Conservation (phyloP, 2,888 invertebrate species). For the Metallyticus violacea region DNA sequence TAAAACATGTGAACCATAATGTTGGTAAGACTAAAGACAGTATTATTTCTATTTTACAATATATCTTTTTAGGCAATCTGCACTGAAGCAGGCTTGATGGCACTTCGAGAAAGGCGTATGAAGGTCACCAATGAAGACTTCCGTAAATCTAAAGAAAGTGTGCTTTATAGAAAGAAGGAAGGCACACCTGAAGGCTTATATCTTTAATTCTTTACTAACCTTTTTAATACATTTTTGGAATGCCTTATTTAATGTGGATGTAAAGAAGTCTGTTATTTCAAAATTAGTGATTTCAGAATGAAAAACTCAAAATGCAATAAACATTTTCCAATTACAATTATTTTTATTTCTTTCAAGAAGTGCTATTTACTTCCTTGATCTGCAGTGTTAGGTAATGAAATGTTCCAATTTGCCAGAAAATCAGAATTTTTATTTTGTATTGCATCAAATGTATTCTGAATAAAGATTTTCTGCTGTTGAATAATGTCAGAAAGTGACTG, state of each 20-base stretch:
- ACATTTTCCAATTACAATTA: neutral
- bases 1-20: no score
- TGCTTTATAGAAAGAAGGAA: conserved; percentile 97
- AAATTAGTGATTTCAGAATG: neutral
- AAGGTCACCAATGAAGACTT: conserved; percentile 99
- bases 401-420: neutral
- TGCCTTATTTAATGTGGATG: neutral
- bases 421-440: neutral
- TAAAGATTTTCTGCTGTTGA: neutral
- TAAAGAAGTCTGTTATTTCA: neutral
- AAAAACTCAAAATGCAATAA: neutral
- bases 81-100: conserved; percentile 98
- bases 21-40: no score
- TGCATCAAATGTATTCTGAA: neutral
- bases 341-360: neutral
- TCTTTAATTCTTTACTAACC: conserved; percentile 62
- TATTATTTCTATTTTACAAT: no score
- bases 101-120: conserved; percentile 95
- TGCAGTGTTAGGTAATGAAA: neutral
- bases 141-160: conserved; percentile 98
- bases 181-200: conserved; percentile 99
- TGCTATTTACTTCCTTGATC: neutral
- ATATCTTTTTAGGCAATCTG: conserved; percentile 81
- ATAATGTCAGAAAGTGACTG: neutral
- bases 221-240: neutral